These are phyloP conservation scores for Nasonovia ribisnigri DNA, from an alignment of 2,888 invertebrate species.

Conservation along the genomic window DNA sequence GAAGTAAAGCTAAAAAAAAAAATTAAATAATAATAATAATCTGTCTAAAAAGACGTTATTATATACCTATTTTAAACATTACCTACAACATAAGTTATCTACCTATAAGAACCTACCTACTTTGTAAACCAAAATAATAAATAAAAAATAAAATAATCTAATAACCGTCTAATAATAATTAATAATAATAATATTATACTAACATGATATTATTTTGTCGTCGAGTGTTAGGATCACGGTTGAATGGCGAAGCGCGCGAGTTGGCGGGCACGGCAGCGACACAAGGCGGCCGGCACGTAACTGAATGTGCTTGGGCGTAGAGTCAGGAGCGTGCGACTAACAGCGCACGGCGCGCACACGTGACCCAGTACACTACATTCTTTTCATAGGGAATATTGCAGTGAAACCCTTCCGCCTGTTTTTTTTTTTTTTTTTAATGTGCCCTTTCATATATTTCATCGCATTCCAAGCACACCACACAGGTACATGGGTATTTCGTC, in stretches of 20 bases:
- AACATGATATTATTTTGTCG: conserved; percentile 15
- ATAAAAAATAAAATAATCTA: neutral
- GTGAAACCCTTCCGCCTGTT: conserved; percentile 27
- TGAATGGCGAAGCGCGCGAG: neutral
- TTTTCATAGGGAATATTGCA: conserved; percentile 13
- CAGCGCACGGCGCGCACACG: conserved; percentile 62
- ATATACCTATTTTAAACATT: no score
- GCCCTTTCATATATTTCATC: conserved; percentile 33
- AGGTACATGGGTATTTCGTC: neutral
- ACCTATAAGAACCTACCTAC: neutral
- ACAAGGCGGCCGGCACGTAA: conserved; percentile 60
- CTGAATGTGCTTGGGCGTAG: conserved; percentile 49
- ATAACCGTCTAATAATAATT: neutral
- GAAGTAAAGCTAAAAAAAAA: neutral
- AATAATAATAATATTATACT: neutral
- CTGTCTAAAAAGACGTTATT: neutral
- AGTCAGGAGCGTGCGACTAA: conserved; percentile 47
- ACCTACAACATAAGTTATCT: no score
- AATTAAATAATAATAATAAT: neutral
- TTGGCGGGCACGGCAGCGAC: conserved; percentile 48
- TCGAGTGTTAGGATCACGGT: neutral
- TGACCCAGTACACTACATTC: conserved; percentile 65
- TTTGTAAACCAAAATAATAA: neutral
- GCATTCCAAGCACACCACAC: conserved; percentile 47
- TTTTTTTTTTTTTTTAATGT: conserved; percentile 33